Conservation (phyloP, 2,888 invertebrate species). For the Thymelicus sylvestris region DNA sequence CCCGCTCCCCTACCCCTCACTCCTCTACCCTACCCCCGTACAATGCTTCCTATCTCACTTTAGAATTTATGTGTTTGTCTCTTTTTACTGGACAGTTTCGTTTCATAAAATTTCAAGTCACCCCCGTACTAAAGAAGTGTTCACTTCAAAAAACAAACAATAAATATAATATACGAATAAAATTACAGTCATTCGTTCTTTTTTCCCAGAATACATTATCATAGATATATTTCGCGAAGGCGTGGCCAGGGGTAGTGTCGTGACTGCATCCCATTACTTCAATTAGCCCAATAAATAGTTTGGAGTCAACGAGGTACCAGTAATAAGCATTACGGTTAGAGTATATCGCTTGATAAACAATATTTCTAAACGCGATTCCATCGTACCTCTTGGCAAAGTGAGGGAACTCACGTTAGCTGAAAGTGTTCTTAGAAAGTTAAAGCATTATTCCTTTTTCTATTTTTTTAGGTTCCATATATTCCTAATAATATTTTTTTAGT, state of each 20-base stretch:
- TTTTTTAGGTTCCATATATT: too few relatives aligned
- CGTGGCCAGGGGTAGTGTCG: constrained; percentile 54
- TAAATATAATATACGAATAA: background rate
- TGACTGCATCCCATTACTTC: constrained; percentile 75
- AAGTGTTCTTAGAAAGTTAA: background rate
- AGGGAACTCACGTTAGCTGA: constrained; percentile 49
- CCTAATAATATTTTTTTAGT: too few relatives aligned
- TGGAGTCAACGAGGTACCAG: constrained; percentile 59
- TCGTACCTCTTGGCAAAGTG: constrained; percentile 57
- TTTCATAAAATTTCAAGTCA: too few relatives aligned
- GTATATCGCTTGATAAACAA: constrained; percentile 78
- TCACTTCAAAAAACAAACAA: background rate
- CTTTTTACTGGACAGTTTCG: too few relatives aligned
- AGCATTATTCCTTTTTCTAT: background rate
- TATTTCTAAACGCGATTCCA: constrained; percentile 74
- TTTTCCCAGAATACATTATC: constrained; percentile 33
- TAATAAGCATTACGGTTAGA: constrained; percentile 75
- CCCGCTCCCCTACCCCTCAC: too few relatives aligned
- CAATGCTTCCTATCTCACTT: too few relatives aligned
- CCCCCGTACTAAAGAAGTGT: too few relatives aligned
- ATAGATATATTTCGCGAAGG: constrained; percentile 54
- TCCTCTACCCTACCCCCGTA: too few relatives aligned
- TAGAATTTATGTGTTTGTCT: too few relatives aligned
- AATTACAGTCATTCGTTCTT: constrained; percentile 4
- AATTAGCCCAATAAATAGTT: constrained; percentile 80